These are phyloP conservation scores for Celastrina argiolus DNA, from an alignment of 2,888 invertebrate genomes.

Conservation along the genomic window DNA sequence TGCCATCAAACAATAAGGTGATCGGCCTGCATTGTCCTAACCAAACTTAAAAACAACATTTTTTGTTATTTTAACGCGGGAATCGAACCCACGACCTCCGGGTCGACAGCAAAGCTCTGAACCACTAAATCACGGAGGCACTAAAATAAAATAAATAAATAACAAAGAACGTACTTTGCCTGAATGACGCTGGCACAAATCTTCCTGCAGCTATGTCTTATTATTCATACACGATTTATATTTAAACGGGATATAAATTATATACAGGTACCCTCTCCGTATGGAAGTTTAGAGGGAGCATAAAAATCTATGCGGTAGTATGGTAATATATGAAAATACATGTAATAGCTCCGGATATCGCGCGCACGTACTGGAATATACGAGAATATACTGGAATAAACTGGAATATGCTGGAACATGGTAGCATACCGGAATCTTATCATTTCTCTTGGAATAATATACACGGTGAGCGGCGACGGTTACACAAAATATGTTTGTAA, in stretches of 20 bases:
- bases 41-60: no score
- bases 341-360: background rate
- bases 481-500: background rate
- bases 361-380: background rate
- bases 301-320: background rate
- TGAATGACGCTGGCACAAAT: background rate
- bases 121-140: no score
- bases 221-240: slow-evolving; percentile 8
- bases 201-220: background rate
- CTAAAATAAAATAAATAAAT: no score
- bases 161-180: no score
- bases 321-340: background rate
- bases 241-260: background rate
- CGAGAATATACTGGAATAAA: background rate
- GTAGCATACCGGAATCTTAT: background rate
- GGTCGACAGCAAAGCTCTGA: no score
- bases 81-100: no score
- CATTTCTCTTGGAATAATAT: background rate
- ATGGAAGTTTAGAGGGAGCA: background rate
- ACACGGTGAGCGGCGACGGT: background rate
- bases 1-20: no score
- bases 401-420: background rate
- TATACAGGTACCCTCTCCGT: background rate
- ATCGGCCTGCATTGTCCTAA: no score
- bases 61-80: no score